These are phyloP conservation scores for Phoxinus dragarum DNA, from an alignment of 2,797 vertebrate species.

Conservation along the genomic window DNA sequence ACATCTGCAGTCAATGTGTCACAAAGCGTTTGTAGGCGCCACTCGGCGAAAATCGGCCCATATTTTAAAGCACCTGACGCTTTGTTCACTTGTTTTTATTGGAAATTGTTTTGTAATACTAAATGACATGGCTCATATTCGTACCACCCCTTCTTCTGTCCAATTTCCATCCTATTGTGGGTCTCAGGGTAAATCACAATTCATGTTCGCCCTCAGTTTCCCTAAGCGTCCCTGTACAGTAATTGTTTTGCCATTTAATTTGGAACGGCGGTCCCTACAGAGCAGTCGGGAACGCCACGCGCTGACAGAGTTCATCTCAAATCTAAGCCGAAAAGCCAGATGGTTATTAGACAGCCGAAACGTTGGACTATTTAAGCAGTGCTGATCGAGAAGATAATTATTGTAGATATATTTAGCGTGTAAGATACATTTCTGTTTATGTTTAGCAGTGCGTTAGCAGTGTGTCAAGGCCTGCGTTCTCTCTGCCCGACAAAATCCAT, in stretches of 20 bases:
- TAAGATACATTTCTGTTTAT: neutral
- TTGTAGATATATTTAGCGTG: neutral
- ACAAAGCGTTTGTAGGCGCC: neutral
- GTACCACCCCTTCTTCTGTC: conserved; percentile 69
- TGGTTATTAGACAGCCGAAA: conserved; percentile 37
- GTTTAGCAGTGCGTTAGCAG: neutral
- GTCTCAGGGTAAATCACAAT: conserved; percentile 78
- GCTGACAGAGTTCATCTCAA: conserved; percentile 76
- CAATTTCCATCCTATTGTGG: conserved; percentile 73
- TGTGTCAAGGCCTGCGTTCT: neutral
- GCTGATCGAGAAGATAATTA: conserved; percentile 12
- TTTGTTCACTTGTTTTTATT: conserved; percentile 71
- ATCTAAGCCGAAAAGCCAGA: conserved; percentile 61
- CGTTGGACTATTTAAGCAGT: conserved; percentile 9
- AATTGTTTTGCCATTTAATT: conserved; percentile 83
- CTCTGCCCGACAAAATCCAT: neutral
- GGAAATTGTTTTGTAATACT: conserved; percentile 80
- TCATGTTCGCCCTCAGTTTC: conserved; percentile 77
- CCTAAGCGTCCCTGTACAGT: conserved; percentile 78
- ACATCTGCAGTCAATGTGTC: neutral
- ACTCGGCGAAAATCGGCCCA: neutral
- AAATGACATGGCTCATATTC: conserved; percentile 75
- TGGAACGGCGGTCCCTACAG: conserved; percentile 78
- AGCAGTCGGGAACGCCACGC: conserved; percentile 81
- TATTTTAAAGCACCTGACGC: conserved; percentile 10